Conservation (phyloP, 2,888 invertebrate species). For the Clanis bilineata region DNA sequence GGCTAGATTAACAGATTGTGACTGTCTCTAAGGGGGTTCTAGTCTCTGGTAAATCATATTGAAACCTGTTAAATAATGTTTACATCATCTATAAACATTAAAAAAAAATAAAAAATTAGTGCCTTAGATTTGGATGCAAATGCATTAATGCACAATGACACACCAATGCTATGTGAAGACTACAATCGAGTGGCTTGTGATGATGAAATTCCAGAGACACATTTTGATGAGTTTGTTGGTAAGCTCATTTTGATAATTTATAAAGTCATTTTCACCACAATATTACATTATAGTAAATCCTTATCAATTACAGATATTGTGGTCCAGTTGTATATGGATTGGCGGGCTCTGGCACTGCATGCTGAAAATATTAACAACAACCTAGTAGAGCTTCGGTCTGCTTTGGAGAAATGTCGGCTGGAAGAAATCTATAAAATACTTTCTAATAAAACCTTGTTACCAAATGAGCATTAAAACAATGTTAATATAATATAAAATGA, state of each 20-base stretch:
- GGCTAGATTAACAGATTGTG: too few species aligned
- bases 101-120: too few species aligned
- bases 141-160: slow-evolving; percentile 46
- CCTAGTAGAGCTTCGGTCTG: slow-evolving; percentile 40
- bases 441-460: slow-evolving; percentile 29
- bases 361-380: slow-evolving; percentile 42
- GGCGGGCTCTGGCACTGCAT: slow-evolving; percentile 50
- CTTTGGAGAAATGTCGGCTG: slow-evolving; percentile 47
- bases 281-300: not conserved
- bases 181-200: slow-evolving; percentile 49
- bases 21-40: too few species aligned
- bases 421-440: slow-evolving; percentile 50
- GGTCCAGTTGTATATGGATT: slow-evolving; percentile 65
- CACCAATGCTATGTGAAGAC: slow-evolving; percentile 58
- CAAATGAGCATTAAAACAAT: slow-evolving; percentile 4
- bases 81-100: too few species aligned
- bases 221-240: slow-evolving; percentile 63
- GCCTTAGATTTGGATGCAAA: slow-evolving; percentile 59
- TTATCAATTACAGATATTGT: slow-evolving; percentile 49
- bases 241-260: slow-evolving; percentile 17
- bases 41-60: too few species aligned
- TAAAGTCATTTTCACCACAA: not conserved
- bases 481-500: not conserved
- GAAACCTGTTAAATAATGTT: too few species aligned
- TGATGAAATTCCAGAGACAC: slow-evolving; percentile 40